Conservation (phyloP, 2,113 vertebrate genomes). For the Cyanoderma ruficeps region DNA sequence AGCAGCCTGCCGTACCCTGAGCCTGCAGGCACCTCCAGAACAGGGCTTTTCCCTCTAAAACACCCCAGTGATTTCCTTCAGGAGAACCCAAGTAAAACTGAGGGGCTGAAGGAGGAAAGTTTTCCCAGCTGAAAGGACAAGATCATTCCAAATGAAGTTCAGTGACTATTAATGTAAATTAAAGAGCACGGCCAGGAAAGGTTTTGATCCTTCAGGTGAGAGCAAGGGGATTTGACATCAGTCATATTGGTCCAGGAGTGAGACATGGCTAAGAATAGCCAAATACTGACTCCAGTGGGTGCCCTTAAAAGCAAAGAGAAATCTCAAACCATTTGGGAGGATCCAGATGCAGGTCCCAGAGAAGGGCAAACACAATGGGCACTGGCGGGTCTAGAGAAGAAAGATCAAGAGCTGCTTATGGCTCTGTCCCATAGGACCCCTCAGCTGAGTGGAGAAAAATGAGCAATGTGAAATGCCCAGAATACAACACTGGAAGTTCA, state of each 20-base stretch:
- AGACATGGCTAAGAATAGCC: neutral
- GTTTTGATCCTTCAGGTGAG: neutral
- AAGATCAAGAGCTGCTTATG: neutral
- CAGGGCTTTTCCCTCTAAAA: neutral
- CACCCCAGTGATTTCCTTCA: neutral
- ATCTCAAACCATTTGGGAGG: neutral
- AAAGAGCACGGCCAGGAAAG: accelerated
- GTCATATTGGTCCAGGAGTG: neutral
- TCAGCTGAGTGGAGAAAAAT: neutral
- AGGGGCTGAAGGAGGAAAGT: neutral
- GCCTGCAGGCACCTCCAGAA: neutral
- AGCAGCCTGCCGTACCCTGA: neutral
- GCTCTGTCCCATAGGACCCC: neutral
- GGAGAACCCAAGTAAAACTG: neutral
- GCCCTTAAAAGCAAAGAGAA: neutral
- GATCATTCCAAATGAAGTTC: neutral
- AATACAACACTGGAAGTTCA: neutral
- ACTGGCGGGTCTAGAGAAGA: neutral
- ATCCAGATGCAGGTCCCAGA: neutral
- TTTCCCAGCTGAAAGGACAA: neutral
- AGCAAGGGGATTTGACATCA: neutral
- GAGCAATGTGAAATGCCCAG: neutral
- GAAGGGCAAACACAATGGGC: neutral
- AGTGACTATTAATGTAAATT: neutral
- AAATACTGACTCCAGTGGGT: neutral